phyloP scores from a whole-genome alignment of 2,888 invertebrate species.

The Drosophila cognata region DNA sequence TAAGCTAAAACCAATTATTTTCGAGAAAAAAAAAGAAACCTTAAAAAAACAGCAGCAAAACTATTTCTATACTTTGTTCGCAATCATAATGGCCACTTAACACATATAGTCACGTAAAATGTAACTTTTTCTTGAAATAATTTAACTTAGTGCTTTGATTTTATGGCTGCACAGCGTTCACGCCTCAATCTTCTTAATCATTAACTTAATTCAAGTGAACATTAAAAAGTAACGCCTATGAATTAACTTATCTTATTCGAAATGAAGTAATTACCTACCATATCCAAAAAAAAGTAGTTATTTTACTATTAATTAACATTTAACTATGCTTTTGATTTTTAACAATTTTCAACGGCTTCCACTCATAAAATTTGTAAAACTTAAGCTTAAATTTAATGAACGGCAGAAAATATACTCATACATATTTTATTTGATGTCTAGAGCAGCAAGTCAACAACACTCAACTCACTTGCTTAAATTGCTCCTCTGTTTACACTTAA shows the following conservation, averaged over 20 bases:
- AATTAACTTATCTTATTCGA: neutral
- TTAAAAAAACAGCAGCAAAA: neutral
- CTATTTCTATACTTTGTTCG: neutral
- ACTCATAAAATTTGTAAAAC: neutral
- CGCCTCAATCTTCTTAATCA: neutral
- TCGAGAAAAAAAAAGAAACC: neutral
- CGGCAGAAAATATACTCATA: neutral
- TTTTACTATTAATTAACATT: neutral
- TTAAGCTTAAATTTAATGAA: neutral
- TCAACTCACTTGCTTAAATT: neutral
- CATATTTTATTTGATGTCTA: neutral
- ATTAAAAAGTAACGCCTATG: neutral
- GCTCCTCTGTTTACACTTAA: neutral
- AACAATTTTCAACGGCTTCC: neutral
- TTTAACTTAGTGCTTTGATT: constrained; percentile 2
- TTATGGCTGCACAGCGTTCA: neutral
- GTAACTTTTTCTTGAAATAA: neutral
- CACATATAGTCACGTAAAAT: neutral
- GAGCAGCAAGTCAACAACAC: neutral
- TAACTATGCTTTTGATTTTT: neutral
- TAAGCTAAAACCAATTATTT: neutral
- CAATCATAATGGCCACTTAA: neutral
- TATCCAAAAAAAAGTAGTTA: neutral
- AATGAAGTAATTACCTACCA: neutral
- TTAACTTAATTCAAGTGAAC: neutral